Conservation (phyloP, 2,797 vertebrate genomes). For the Anisognathus igniventris region DNA sequence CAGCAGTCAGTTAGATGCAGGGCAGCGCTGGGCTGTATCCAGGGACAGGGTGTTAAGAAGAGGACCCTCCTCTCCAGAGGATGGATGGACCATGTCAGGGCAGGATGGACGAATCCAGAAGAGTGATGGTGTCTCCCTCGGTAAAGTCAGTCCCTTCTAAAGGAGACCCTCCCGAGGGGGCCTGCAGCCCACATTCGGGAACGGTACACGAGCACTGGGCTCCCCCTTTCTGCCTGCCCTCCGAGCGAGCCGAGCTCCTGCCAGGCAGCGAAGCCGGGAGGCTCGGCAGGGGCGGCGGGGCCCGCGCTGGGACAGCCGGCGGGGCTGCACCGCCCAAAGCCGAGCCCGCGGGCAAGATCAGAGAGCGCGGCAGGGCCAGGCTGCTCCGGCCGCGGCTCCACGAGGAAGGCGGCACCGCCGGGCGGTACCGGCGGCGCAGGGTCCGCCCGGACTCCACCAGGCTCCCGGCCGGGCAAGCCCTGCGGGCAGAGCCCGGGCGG, state of each 20-base stretch:
- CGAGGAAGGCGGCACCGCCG: not conserved
- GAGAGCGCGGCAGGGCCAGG: not conserved
- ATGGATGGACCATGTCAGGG: not conserved
- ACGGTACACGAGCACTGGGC: accelerated
- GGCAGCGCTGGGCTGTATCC: not conserved
- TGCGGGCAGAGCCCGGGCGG: not conserved
- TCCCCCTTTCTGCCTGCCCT: not conserved
- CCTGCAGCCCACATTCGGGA: not conserved
- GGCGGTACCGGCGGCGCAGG: not conserved
- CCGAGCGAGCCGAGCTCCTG: not conserved
- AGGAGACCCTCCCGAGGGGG: not conserved
- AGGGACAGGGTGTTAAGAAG: not conserved
- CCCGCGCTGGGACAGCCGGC: not conserved
- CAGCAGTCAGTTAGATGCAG: no score
- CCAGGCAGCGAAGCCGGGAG: not conserved
- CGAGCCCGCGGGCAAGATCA: not conserved
- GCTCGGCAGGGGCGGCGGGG: not conserved
- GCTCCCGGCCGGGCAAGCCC: not conserved
- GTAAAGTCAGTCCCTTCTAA: not conserved
- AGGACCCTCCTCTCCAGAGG: not conserved
- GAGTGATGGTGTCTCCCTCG: not conserved
- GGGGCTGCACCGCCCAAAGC: not conserved
- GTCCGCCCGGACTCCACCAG: not conserved
- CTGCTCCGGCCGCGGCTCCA: not conserved
- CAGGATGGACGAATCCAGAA: not conserved